These are phyloP conservation scores for Andrena flavipes DNA, from an alignment of 2,888 invertebrate genomes.

Conservation along the genomic window DNA sequence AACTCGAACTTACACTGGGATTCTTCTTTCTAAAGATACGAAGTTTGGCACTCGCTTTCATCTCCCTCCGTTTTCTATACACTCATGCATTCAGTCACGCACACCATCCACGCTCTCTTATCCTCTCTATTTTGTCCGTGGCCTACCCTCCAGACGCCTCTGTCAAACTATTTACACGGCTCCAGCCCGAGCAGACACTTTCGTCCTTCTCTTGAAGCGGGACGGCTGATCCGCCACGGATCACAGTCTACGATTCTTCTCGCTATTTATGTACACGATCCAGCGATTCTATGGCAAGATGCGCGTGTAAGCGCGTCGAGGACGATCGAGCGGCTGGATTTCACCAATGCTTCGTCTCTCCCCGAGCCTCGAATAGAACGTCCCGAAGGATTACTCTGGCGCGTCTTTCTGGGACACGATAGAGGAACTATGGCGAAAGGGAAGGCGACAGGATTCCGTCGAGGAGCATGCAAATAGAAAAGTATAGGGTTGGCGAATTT, in stretches of 20 bases:
- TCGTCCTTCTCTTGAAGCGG: conserved; percentile 16
- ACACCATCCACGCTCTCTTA: conserved; percentile 15
- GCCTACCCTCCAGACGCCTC: not conserved
- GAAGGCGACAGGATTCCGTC: not conserved
- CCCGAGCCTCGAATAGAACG: not conserved
- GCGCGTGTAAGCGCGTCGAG: conserved; percentile 43
- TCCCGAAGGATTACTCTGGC: not conserved
- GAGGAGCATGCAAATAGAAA: not conserved
- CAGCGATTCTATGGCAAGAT: conserved; percentile 73
- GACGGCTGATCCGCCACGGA: conserved; percentile 37
- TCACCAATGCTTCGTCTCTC: conserved; percentile 1
- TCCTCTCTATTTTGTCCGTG: not conserved
- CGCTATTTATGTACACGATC: conserved; percentile 63
- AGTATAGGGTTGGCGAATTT: not conserved
- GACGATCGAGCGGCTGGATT: conserved; percentile 19
- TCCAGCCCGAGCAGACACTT: conserved; percentile 20
- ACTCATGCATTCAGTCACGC: not conserved
- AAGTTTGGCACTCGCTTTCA: conserved; percentile 82
- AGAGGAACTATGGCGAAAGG: conserved; percentile 38
- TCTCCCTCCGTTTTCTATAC: conserved; percentile 20
- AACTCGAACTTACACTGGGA: conserved; percentile 79
- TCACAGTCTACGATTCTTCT: conserved; percentile 51
- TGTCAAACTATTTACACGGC: conserved; percentile 52
- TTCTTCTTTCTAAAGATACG: conserved; percentile 70
- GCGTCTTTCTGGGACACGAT: conserved; percentile 9